phyloP scores from a whole-genome alignment of 2,888 invertebrate genomes.

The Microctonus hyperodae region DNA sequence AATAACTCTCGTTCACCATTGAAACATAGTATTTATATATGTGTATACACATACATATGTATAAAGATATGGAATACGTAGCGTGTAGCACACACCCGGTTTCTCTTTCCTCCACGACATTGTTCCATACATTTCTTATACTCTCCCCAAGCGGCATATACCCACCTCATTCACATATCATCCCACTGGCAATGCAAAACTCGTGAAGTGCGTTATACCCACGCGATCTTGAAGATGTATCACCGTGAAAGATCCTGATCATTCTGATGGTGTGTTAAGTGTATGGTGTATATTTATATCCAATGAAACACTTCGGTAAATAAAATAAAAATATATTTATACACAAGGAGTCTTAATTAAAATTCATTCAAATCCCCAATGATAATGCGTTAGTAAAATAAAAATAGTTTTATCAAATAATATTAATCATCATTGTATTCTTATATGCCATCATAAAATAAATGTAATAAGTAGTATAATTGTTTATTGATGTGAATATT shows the following conservation, averaged over 20 bases:
- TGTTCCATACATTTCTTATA: constrained; percentile 53
- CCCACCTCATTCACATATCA: constrained; percentile 49
- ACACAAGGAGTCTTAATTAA: constrained; percentile 13
- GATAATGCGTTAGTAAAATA: constrained; percentile 1
- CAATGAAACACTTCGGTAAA: background rate
- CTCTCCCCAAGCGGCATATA: constrained; percentile 42
- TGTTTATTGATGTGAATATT: background rate
- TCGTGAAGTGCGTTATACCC: background rate
- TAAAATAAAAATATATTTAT: background rate
- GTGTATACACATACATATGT: constrained; percentile 33
- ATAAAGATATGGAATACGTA: constrained; percentile 20
- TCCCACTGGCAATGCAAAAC: constrained; percentile 27
- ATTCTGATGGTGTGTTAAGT: constrained; percentile 11
- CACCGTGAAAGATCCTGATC: constrained; percentile 16
- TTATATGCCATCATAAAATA: no score
- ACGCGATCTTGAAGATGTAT: constrained; percentile 12
- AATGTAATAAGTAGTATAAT: no score
- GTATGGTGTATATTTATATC: background rate
- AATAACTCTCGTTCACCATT: constrained; percentile 34
- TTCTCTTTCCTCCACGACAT: constrained; percentile 40
- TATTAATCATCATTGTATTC: no score
- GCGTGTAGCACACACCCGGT: constrained; percentile 8
- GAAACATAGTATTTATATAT: constrained; percentile 33
- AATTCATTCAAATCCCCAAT: background rate
- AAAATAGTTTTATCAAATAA: background rate